These are phyloP conservation scores for Stenichneumon culpator DNA, from an alignment of 2,888 invertebrate genomes.

Conservation along the genomic window DNA sequence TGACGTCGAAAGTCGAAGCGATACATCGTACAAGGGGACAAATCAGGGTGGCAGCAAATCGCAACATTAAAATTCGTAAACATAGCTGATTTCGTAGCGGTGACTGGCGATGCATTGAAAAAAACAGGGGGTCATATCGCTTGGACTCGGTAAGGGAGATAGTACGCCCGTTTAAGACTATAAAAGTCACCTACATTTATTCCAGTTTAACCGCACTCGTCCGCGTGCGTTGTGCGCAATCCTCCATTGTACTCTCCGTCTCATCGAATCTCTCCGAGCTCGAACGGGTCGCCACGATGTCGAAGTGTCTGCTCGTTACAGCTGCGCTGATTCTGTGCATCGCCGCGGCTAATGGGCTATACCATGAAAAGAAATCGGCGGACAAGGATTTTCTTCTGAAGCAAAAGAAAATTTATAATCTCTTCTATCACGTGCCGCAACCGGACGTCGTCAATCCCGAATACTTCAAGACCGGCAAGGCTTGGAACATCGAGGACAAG, in stretches of 20 bases:
- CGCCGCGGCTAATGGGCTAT: conserved; percentile 69
- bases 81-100: conserved; percentile 16
- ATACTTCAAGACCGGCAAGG: conserved; percentile 76
- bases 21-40: conserved; percentile 3
- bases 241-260: not conserved
- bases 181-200: conserved; percentile 44
- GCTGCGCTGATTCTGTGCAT: conserved; percentile 76
- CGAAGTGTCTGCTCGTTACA: conserved; percentile 71
- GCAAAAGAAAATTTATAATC: conserved; percentile 80
- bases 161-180: conserved; percentile 32
- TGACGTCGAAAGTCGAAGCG: conserved; percentile 38
- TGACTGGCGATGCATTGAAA: not conserved
- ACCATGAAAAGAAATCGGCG: conserved; percentile 72
- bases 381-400: conserved; percentile 79
- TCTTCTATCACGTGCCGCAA: conserved; percentile 78
- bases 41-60: not conserved
- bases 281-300: conserved; percentile 64
- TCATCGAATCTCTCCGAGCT: not conserved
- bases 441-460: conserved; percentile 74
- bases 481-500: conserved; percentile 76
- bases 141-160: conserved; percentile 54
- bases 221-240: conserved; percentile 18
- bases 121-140: conserved; percentile 34
- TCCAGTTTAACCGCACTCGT: not conserved
- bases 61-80: conserved; percentile 11